A percentile compares a stretch with the other conserved stretches of the same genome.
phyloP scores from a whole-genome alignment of 2,113 vertebrate species.

The Cyprinodon tularosa region DNA sequence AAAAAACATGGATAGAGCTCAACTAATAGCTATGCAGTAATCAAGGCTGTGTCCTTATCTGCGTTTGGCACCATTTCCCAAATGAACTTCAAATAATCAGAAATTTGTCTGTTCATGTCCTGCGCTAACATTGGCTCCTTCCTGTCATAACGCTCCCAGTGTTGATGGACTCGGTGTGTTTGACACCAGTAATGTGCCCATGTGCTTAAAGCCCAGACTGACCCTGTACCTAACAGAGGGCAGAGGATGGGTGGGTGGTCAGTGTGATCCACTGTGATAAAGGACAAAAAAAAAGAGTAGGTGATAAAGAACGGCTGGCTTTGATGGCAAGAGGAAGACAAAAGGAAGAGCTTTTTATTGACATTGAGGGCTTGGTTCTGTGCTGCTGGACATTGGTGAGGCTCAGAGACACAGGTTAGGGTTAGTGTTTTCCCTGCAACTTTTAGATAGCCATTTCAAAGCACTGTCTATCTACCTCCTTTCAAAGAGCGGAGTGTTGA shows the following conservation, averaged over 20 bases:
- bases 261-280: conserved; percentile 66
- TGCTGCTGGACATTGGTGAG: conserved; percentile 36
- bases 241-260: conserved; percentile 74
- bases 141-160: conserved; percentile 68
- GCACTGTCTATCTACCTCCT: conserved; percentile 18
- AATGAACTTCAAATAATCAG: conserved; percentile 25
- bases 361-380: conserved; percentile 55
- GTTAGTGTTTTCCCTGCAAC: conserved; percentile 31
- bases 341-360: conserved; percentile 58
- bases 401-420: conserved; percentile 24
- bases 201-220: conserved; percentile 48
- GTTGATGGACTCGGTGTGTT: conserved; percentile 48
- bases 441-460: conserved; percentile 41
- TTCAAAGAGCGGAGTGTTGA: conserved; percentile 51
- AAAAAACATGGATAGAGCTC: background rate
- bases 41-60: conserved; percentile 30
- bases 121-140: conserved; percentile 48
- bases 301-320: conserved; percentile 35
- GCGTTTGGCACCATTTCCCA: conserved; percentile 48
- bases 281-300: conserved; percentile 40
- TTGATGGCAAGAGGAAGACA: conserved; percentile 47
- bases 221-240: conserved; percentile 47
- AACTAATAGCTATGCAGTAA: background rate
- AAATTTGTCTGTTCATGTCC: conserved; percentile 56
- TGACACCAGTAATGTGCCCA: conserved; percentile 9